Evolutionary conservation across 2,888 invertebrate species (phyloP), one percentile per base, ranked within the genome.

Genomic region (Cosmia pyralina): DNA sequence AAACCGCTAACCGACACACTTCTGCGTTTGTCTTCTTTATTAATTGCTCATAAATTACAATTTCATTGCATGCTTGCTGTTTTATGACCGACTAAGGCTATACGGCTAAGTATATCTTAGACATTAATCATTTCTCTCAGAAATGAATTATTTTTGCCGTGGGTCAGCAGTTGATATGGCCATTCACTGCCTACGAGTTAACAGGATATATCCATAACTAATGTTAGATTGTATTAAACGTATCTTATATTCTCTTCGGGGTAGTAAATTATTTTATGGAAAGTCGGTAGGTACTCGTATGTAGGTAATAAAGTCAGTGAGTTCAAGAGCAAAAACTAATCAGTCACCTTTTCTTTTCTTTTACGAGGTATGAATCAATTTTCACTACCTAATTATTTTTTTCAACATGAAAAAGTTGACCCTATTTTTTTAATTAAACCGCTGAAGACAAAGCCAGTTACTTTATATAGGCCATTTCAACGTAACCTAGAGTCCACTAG

Each of bases 341-440:
- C 38, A 70, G 65, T 52, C 28, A 63, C 41, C 17, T 44, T 81
- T 70, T 34, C 28, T 52, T 83, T 62, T 70, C 34, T 52, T 83
- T 62, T 70, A 65, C n/a, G 52, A 77, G 41, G n/a, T 57, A 65
- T 71, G 63, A 79, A 79, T 84, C 72, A 73, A 79, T 75, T 76
- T 85, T 78, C 55, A 77, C 48, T 28, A 52, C 70, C 71, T 68
- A 80, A 76, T 79, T 65, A 66, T 74, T 83, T 84, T 87, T 78
- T 88, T 75, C 63, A 58, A 72, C 71, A 80, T 86, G 85, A 87
- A 87, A 88, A 84, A 84, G 80, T 81, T 62, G 81, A 78, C 87
- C 88, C 85, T 89, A 85, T 84, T 88, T 90, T 91, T 91, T 93
- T 91, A 93, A 93, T 92, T 91, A 92, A 91, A 88, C 86, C 88